Evolutionary conservation across 2,113 vertebrate species (phyloP).

Genomic region (Pandion haliaetus): DNA sequence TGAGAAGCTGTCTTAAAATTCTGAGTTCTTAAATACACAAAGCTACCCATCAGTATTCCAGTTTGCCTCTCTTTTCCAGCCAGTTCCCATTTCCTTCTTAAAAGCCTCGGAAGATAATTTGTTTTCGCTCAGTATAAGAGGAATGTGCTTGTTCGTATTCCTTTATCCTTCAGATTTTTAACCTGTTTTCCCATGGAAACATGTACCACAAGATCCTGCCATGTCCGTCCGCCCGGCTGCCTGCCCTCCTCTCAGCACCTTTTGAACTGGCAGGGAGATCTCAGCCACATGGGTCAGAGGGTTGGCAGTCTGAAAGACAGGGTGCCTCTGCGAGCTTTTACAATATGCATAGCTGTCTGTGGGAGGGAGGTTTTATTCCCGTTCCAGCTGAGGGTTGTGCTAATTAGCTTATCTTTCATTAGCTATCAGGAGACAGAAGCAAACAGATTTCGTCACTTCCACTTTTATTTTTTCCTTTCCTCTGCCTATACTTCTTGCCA

Average conservation of each 20-base stretch:
- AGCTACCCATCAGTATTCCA: background rate
- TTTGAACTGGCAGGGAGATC: background rate
- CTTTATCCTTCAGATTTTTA: background rate
- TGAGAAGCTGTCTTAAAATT: background rate
- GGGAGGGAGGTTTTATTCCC: background rate
- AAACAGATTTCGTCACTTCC: conserved; percentile 52
- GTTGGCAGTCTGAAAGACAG: background rate
- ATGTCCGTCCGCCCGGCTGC: rapidly evolving
- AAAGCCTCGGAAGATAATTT: background rate
- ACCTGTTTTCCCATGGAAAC: background rate
- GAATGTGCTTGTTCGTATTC: background rate
- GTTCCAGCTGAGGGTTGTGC: background rate
- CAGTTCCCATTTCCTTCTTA: background rate
- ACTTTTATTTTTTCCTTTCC: conserved; percentile 24
- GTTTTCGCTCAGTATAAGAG: background rate
- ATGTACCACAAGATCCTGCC: background rate
- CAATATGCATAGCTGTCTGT: background rate
- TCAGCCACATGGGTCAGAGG: background rate
- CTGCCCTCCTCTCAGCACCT: background rate
- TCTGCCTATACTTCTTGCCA: background rate
- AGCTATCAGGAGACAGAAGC: background rate
- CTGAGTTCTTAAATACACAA: background rate
- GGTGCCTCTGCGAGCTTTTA: background rate
- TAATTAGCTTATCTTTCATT: conserved; percentile 33
- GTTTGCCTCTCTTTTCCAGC: background rate